These are phyloP conservation scores for Phyllostomus discolor DNA, from an alignment of 2,113 vertebrate genomes.

Conservation along the genomic window DNA sequence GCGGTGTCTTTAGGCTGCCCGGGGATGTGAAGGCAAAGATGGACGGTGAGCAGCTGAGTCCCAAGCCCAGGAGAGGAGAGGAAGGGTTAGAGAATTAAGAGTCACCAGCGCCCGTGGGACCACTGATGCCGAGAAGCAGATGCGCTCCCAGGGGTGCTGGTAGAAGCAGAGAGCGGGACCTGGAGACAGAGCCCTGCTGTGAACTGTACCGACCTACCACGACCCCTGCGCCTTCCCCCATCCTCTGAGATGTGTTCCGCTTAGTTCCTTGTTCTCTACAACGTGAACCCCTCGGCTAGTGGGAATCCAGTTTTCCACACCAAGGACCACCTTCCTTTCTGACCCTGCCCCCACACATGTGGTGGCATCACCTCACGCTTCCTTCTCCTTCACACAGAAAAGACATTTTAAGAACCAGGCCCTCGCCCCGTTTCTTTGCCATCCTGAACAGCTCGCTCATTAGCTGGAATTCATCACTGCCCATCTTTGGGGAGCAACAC, in stretches of 20 bases:
- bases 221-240: too few species aligned
- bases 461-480: not conserved
- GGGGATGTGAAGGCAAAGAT: not conserved
- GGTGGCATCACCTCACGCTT: not conserved
- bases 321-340: not conserved
- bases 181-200: too few species aligned
- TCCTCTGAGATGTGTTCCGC: too few species aligned
- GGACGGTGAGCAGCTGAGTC: not conserved
- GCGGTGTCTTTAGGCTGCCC: not conserved
- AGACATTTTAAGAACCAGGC: not conserved
- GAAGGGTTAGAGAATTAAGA: not conserved
- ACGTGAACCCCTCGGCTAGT: not conserved
- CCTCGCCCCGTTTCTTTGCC: not conserved
- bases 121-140: not conserved
- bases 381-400: not conserved
- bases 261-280: too few species aligned
- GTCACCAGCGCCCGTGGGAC: not conserved
- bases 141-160: not conserved
- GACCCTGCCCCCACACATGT: rapidly evolving
- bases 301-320: not conserved
- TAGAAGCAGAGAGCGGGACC: too few species aligned
- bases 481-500: not conserved
- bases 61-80: not conserved
- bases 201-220: too few species aligned
- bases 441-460: not conserved